Percentiles rank a stretch among this genome's conserved stretches.
phyloP scores from a whole-genome alignment of 2,113 vertebrate species.

The Psophia crepitans region DNA sequence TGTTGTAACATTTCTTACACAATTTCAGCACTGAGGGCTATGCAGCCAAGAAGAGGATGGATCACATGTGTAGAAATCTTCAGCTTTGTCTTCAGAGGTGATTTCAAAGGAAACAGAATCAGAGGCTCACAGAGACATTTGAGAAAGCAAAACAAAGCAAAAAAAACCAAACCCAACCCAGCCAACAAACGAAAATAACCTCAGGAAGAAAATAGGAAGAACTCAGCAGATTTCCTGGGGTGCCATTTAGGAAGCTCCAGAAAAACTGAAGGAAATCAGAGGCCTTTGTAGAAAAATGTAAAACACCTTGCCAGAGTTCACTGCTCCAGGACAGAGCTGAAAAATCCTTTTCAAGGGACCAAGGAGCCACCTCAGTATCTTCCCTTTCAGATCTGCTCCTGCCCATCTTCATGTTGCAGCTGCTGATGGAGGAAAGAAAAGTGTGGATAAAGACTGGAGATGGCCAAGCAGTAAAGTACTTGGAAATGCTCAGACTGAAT shows the following conservation, averaged over 20 bases:
- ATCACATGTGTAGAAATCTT: not conserved
- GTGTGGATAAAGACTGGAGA: not conserved
- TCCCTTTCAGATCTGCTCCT: not conserved
- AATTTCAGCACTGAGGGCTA: not conserved
- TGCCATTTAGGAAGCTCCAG: not conserved
- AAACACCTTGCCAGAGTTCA: not conserved
- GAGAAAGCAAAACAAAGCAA: not conserved
- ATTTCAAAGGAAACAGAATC: slow-evolving; percentile 14
- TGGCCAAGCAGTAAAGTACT: not conserved
- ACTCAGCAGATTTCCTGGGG: not conserved
- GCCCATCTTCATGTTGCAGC: not conserved
- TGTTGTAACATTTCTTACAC: slow-evolving; percentile 60
- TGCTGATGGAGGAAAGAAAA: not conserved
- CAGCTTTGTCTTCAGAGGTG: not conserved
- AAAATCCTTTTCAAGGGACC: not conserved
- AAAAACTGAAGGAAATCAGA: not conserved
- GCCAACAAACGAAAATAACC: not conserved
- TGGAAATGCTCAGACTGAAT: not conserved
- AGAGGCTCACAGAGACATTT: not conserved
- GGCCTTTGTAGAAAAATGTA: not conserved
- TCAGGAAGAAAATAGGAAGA: not conserved
- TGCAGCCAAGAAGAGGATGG: not conserved
- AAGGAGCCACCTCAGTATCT: not conserved
- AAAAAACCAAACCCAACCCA: not conserved
- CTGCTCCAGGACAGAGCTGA: not conserved